phyloP scores from a whole-genome alignment of 2,888 invertebrate species.

The Pollenia griseotomentosa region DNA sequence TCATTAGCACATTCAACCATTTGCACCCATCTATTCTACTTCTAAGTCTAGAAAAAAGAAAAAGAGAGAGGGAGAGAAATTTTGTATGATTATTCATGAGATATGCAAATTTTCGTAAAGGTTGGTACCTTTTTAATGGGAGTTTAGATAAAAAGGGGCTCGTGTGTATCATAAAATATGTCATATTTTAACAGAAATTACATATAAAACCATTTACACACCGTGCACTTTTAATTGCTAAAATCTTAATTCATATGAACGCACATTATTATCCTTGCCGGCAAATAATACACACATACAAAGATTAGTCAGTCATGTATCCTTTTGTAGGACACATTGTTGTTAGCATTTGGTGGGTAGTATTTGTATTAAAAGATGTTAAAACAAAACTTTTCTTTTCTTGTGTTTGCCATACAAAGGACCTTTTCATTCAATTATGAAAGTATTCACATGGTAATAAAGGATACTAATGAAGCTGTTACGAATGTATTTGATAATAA shows the following conservation, averaged over 20 bases:
- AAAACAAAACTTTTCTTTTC: conserved; percentile 42
- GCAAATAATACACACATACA: neutral
- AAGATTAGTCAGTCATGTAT: conserved; percentile 16
- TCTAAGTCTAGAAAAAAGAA: neutral
- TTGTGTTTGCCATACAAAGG: conserved; percentile 9
- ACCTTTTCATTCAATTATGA: conserved; percentile 32
- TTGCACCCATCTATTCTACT: neutral
- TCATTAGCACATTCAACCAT: neutral
- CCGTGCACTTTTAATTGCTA: conserved; percentile 69
- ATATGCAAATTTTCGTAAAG: conserved; percentile 61
- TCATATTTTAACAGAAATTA: conserved; percentile 72
- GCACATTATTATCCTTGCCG: neutral
- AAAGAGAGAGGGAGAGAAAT: neutral
- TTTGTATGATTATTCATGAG: conserved; percentile 62
- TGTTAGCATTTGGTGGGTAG: neutral
- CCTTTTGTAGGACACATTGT: conserved; percentile 51
- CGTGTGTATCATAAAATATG: conserved; percentile 73
- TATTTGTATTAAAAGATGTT: neutral
- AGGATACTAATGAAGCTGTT: conserved; percentile 64
- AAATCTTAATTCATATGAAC: conserved; percentile 53
- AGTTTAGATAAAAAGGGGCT: conserved; percentile 68
- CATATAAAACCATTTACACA: conserved; percentile 69
- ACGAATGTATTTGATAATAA: conserved; percentile 52
- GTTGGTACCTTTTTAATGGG: conserved; percentile 49
- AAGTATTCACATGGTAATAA: conserved; percentile 65